Percentiles rank a stretch among this genome's conserved stretches.
Conservation (phyloP, 92 coral and sea anemone genomes). For the Bergia puertoricense region DNA sequence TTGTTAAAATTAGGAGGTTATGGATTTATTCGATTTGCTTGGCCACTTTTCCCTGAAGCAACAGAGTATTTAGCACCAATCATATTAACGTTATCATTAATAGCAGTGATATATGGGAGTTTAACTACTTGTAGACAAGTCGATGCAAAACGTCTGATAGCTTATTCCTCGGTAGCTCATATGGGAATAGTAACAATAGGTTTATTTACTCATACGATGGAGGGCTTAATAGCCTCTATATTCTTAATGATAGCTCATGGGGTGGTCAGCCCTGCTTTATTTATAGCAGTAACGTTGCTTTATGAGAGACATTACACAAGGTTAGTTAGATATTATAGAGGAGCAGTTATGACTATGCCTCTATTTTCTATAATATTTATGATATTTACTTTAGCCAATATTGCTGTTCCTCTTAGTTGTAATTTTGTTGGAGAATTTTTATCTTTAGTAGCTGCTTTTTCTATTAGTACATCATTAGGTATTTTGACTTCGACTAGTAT, state of each 20-base stretch:
- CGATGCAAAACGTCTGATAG: constrained; percentile 79
- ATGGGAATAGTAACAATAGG: constrained; percentile 83
- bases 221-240: constrained; percentile 44
- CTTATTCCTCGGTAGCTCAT: constrained; percentile 83
- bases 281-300: constrained; percentile 75
- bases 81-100: constrained; percentile 63
- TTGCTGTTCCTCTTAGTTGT: constrained; percentile 83
- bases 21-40: constrained; percentile 77
- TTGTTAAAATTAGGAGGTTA: constrained; percentile 83
- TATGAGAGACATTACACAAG: constrained; percentile 86
- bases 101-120: constrained; percentile 76
- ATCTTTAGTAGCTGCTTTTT: constrained; percentile 77
- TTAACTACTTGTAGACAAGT: constrained; percentile 79
- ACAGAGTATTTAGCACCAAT: constrained; percentile 76
- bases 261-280: constrained; percentile 80
- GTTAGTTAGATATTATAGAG: constrained; percentile 77
- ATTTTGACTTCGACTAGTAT: constrained; percentile 68
- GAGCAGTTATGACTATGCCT: constrained; percentile 77
- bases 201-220: constrained; percentile 38
- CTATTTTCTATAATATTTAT: constrained; percentile 69
- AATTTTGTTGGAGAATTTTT: constrained; percentile 86
- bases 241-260: constrained; percentile 89
- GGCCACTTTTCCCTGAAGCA: constrained; percentile 74
- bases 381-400: constrained; percentile 73
- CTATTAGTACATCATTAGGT: constrained; percentile 64